Percentiles rank a stretch among this genome's conserved stretches.
These are phyloP conservation scores for Saturnia pavonia DNA, from an alignment of 2,888 invertebrate genomes.

Conservation along the genomic window DNA sequence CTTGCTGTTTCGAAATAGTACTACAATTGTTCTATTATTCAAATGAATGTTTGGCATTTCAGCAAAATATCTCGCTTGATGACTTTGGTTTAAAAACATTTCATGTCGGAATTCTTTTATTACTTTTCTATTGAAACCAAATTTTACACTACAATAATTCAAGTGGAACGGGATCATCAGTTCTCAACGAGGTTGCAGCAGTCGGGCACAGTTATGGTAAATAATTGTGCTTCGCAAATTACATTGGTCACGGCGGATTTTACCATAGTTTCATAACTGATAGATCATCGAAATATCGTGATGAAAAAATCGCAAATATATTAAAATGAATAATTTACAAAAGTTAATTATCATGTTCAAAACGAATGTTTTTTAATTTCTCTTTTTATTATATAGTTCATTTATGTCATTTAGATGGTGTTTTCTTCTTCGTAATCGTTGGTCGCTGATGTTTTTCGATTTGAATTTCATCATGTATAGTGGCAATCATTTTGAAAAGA, in stretches of 20 bases:
- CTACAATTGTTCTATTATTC: conserved; percentile 3
- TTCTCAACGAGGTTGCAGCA: background rate
- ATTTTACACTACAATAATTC: conserved; percentile 1
- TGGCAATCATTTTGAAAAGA: background rate
- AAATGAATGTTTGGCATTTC: background rate
- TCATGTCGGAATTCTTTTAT: too few species aligned
- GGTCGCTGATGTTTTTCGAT: background rate
- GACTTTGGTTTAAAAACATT: background rate
- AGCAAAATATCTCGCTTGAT: background rate
- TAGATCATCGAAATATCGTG: background rate
- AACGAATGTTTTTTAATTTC: background rate
- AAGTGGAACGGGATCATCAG: background rate
- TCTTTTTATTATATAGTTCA: background rate
- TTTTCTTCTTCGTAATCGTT: background rate
- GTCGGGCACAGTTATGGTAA: conserved; percentile 1
- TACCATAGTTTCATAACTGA: conserved; percentile 8
- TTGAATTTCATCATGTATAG: background rate
- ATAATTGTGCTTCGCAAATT: background rate
- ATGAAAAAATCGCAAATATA: background rate
- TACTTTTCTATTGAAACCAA: too few species aligned
- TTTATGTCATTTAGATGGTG: background rate
- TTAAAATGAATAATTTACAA: background rate
- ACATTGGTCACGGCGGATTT: background rate
- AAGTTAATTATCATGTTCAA: background rate
- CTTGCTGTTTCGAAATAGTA: background rate